A percentile compares a stretch with the other conserved stretches of the same genome.
phyloP scores from a whole-genome alignment of 2,888 invertebrate genomes.

The Onchidella celtica region DNA sequence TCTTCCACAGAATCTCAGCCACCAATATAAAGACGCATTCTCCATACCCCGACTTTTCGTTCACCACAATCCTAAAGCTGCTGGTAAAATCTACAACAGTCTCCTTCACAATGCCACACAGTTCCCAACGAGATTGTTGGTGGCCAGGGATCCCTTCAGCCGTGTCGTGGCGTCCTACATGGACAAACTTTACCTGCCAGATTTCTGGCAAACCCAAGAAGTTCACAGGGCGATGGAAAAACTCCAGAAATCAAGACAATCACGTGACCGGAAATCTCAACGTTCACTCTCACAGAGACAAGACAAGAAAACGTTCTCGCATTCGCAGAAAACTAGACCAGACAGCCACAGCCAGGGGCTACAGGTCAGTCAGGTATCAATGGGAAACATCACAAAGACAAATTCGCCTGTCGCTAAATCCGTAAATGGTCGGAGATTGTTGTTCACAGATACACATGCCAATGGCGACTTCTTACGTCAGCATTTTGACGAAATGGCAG shows the following conservation, averaged over 20 bases:
- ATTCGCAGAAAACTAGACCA: no score
- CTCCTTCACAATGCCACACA: not conserved
- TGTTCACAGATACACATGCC: no score
- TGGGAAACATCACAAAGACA: no score
- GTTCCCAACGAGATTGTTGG: conserved; percentile 50
- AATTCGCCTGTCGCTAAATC: no score
- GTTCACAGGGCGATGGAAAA: no score
- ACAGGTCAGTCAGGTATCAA: no score
- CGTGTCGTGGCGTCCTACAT: conserved; percentile 65
- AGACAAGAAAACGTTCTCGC: no score
- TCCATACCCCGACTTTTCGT: not conserved
- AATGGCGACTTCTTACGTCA: conserved; percentile 22
- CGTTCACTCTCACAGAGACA: no score
- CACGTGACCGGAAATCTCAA: no score
- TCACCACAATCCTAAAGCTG: not conserved
- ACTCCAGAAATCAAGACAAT: no score
- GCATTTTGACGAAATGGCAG: conserved; percentile 14
- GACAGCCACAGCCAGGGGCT: no score
- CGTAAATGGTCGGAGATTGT: no score
- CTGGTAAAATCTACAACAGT: not conserved
- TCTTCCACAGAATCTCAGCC: not conserved
- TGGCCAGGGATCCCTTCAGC: conserved; percentile 61
- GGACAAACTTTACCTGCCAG: conserved; percentile 64
- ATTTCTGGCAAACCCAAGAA: conserved; percentile 66
- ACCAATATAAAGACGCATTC: not conserved